A percentile compares a stretch with the other conserved stretches of the same genome.
phyloP scores from a whole-genome alignment of 92 coral and sea anemone species.

The Porites cylindrica region DNA sequence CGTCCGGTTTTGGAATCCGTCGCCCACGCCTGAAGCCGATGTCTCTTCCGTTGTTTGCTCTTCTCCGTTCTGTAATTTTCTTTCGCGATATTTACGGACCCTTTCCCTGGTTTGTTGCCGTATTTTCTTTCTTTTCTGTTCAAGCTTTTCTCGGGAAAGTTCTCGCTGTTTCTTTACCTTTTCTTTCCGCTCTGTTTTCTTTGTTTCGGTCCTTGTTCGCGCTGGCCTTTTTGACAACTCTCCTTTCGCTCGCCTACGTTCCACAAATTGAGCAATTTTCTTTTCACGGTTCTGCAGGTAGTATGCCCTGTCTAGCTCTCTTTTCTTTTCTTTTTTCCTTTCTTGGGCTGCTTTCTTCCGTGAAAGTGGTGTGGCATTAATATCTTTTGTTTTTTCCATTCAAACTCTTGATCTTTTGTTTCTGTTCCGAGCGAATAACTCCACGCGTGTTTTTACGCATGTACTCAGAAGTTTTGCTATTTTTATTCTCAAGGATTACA shows the following conservation, averaged over 20 bases:
- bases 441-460: no score
- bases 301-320: constrained; percentile 25
- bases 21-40: neutral
- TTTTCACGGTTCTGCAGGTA: constrained; percentile 35
- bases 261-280: constrained; percentile 35
- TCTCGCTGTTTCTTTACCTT: neutral
- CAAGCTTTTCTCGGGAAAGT: no score
- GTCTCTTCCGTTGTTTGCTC: neutral
- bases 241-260: neutral
- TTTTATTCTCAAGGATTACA: no score
- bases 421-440: no score
- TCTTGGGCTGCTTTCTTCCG: no score
- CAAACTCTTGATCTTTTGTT: no score
- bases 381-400: no score
- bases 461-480: no score
- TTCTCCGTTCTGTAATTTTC: neutral
- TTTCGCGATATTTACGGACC: constrained; percentile 34
- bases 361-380: no score
- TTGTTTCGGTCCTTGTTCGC: neutral
- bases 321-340: constrained; percentile 19
- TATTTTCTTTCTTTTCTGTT: neutral
- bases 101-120: constrained; percentile 27
- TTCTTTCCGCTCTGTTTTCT: neutral
- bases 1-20: no score
- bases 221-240: neutral